A percentile compares a stretch with the other conserved stretches of the same genome.
These are phyloP conservation scores for Mus caroli DNA, from an alignment of 2,797 vertebrate species.

Conservation along the genomic window DNA sequence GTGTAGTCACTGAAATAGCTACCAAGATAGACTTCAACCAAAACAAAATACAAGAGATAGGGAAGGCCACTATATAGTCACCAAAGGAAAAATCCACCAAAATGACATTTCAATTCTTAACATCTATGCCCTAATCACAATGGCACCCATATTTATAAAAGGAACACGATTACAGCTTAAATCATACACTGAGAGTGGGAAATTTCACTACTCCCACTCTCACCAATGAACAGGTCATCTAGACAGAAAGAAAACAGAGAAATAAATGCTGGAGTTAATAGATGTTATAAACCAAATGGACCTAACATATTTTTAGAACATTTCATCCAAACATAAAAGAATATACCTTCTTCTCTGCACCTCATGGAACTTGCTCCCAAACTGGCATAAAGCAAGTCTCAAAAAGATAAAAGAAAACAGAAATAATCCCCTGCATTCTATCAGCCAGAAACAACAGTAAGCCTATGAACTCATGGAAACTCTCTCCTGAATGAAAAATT, in stretches of 20 bases:
- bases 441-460: background rate
- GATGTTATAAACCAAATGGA: background rate
- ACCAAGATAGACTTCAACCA: background rate
- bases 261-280: background rate
- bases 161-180: background rate
- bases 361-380: background rate
- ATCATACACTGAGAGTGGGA: background rate
- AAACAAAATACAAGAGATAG: background rate
- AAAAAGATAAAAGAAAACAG: background rate
- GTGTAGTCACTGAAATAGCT: background rate
- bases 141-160: background rate
- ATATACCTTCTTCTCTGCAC: background rate
- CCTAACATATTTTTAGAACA: background rate
- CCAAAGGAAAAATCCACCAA: background rate
- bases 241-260: background rate
- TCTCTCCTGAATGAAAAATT: background rate
- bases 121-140: background rate
- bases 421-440: background rate
- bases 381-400: background rate
- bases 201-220: background rate
- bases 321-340: background rate
- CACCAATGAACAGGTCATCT: background rate
- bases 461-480: background rate
- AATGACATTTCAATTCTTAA: background rate
- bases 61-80: background rate